Base-by-base conservation (phyloP, 1,140 invertebrate species). In the Homalodisca vitripennis region DNA sequence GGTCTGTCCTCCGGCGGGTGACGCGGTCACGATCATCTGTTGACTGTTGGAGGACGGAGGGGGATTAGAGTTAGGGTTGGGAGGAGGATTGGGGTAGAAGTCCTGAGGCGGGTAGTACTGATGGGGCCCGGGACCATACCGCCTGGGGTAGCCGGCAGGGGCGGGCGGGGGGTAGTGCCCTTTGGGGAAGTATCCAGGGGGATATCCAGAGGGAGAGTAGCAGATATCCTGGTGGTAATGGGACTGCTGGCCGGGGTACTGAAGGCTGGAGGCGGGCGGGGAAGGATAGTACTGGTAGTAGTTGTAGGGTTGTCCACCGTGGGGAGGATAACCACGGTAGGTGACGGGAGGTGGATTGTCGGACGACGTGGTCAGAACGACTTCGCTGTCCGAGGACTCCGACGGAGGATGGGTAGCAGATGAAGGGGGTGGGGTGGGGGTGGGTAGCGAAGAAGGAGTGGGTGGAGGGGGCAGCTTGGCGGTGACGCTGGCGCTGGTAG, bases 141-240 rank as follows among this genome's bases (percentile, higher is more conserved):
- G 74, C 70, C 53, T 75, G 73, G 46, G 77, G 73, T 70, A 72
- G 72, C 60, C 22, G 75, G 70, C 30, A 75, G 73, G 55, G n/a
- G 48, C 74, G 67, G 64, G 68, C 53, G 74, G 75, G n/a, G 78
- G 75, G 67, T 77, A 76, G 24, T 78, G 76, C 26, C 74, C 73
- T 14, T 34, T 73, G 71, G 62, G 80, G 74, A 75, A 72, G 34
- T 82, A 82, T 68, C 78, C 79, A 79, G 62, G 76, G 51, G 67
- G 80, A 75, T 31, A 80, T 77, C 75, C 82, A 80, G 72, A 87
- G 68, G 86, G 84, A 65, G 85, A 83, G 76, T 88, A 87, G 79
- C 84, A 85, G 75, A 86, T 80, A 69, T 83, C 81, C 70, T 80
- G 80, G 73, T 85, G 85, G 75, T 86, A 71, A 32, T 73, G 66